Evolutionary conservation across 23 tunicate genomes (phyloP), one percentile per base, ranked within the genome.

Genomic region (Trididemnum miniatum): DNA sequence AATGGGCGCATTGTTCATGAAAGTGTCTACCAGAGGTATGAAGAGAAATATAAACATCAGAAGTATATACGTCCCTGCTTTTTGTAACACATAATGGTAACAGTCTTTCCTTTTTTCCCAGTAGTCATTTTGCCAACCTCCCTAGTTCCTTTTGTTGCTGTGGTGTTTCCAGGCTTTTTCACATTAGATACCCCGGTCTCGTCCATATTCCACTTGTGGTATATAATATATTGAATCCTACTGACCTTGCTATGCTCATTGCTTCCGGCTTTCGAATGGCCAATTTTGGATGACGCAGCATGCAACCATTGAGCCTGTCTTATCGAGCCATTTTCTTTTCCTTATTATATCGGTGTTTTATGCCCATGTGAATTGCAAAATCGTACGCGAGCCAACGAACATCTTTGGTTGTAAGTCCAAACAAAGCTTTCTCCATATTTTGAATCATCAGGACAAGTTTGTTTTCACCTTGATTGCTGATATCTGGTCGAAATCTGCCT

Each of bases 281-380:
- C 67, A 52, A 31, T 18, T 77, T 26, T 2, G 82, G 82, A 54
- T 77, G 37, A 2, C 82, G 66, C 12, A 20, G 15, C 20, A 77
- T 7, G 54, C 52, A 77, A 3, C 66, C 67, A 52, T 22, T 28
- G 5, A 77, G 66, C 82, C 82, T 51, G 40, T 52, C 82, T 15
- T 35, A 1, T 31, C 82, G 67, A 51, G 82, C 82, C 22, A 54
- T 32, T 77, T 32, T 77, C 36, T 26, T 77, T 77, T 77, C 67
- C 20, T 20, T 77, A 57, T 77, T 54, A 32, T 51, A 77, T n/a
- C 67, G 51, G 15, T 52, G 67, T 27, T 77, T 52, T 34, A 77
- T 77, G 59, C 29, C 31, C 59, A 37, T 73, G 5, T 38, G 59
- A 4, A 30, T 73, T 3, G 79, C 79, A 73, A 22, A 73, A 73